Base-by-base conservation (phyloP, 2,113 vertebrate species). In the Sapajus apella region DNA sequence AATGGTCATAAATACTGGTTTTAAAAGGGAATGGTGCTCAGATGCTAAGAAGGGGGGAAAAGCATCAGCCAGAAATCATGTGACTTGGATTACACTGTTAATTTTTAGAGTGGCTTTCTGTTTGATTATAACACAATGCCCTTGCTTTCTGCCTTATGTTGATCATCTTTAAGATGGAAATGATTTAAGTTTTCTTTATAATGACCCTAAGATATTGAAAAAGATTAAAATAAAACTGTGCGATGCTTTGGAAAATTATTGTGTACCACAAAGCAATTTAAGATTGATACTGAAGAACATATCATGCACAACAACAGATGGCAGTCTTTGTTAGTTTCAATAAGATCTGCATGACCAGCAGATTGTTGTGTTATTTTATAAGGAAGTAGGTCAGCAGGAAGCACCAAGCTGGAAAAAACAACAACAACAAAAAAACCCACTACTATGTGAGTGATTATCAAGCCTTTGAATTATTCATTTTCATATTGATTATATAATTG, bases 341-440 rank as follows among this genome's bases (percentile, higher is more conserved):
- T 64, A 87, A 90, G 76, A 80, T 86, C 75, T 87, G 52, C 58
- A 89, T 13, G 68, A 55, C 52, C 90, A 96, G 68, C 40, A 86
- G 90, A 77, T 64, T 83, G 52, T 58, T 79, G 77, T 91, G 37
- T 88, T 94, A 84, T 94, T 97, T 97, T 83, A 73, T 95, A 90
- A 96, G 76, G 73, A 97, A 98, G 77, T 96, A 95, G 95, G 96
- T 98, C 95, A 98, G 84, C 76, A 91, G 84, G 90, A 97, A 96
- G 82, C 17, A 72, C 35, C 50, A 90, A 87, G 64, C 55, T 75
- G 40, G 6, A 45, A 37, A 25, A n/a, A 66, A 45, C 45, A 45
- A 45, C 45, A 45, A 45, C 45, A 45, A 45, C 45, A 32, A 23
- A 25, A 82, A 47, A 58, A 27, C 16, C 3, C 5, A 14, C 66